Base-by-base conservation (phyloP, 2,797 vertebrate genomes). In the Tinamus major region DNA sequence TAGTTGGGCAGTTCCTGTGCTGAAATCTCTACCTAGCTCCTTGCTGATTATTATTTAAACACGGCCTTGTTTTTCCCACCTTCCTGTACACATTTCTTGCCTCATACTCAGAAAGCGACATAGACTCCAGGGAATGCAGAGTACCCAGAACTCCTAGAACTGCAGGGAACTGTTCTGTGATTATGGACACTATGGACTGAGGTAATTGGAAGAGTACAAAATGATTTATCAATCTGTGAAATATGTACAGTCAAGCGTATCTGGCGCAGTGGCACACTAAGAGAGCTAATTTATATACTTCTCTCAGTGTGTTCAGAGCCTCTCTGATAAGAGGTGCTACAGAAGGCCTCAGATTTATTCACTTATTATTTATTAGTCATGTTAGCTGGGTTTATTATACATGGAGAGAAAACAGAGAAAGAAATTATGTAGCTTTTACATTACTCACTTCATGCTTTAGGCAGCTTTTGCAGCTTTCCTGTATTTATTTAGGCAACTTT, bases 311-410 rank as follows among this genome's bases (percentile, higher is more conserved):
- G 48, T 79, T 95, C 80, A 81, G 68, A 78, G 35, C 48, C 67
- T 55, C 21, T 76, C 42, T 79, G 67, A 87, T 86, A 86, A 80
- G 39, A 83, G 46, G n/a, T 85, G 59, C 55, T 79, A 63, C 39
- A 15, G 14, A 69, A 87, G 55, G 56, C 56, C 77, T 74, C 79
- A 84, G 67, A 82, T 85, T 83, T 84, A 70, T 41, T 46, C 31
- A 79, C 85, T 89, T 81, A 74, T 90, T 91, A 87, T 92, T 83
- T 87, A 76, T 81, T 64, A 89, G 79, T 74, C 29, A 20, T 33
- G 51, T 75, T 94, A 67, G 58, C 39, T 89, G 2, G 0, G 35
- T 89, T 93, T 91, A 58, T 72, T 87, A 41, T 62, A 58, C 4
- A 2, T 68, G 76, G 33, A 70, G 51, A 82, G 29, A 85, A 94